phyloP scores from a whole-genome alignment of 1,140 invertebrate species.

The Sitobion miscanthi region DNA sequence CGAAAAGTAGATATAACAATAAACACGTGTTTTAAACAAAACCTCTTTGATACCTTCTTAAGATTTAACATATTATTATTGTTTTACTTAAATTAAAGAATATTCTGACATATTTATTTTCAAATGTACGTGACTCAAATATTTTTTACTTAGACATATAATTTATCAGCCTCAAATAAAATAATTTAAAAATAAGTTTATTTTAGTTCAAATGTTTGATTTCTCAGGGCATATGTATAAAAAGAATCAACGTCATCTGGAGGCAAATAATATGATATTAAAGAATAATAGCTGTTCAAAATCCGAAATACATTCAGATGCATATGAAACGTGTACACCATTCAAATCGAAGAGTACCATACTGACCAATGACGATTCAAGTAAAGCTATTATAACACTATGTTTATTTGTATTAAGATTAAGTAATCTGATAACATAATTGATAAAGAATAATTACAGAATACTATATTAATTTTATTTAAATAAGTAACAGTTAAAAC shows the following conservation, averaged over 20 bases:
- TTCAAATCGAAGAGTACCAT: constrained; percentile 49
- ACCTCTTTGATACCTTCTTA: too few relatives aligned
- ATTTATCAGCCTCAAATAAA: not conserved
- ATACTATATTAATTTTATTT: too few relatives aligned
- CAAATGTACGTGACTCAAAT: too few relatives aligned
- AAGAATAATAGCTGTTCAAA: constrained; percentile 47
- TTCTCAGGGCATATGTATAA: constrained; percentile 57
- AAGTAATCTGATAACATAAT: too few relatives aligned
- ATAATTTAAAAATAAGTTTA: not conserved
- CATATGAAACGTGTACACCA: constrained; percentile 43
- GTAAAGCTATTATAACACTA: not conserved
- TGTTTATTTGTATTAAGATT: too few relatives aligned
- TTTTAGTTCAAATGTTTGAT: not conserved
- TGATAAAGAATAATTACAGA: too few relatives aligned
- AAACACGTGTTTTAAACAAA: too few relatives aligned
- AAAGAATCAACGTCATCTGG: constrained; percentile 58
- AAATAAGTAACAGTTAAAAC: too few relatives aligned
- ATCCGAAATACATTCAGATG: not conserved
- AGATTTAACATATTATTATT: too few relatives aligned
- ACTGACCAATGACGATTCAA: constrained; percentile 38
- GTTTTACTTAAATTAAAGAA: too few relatives aligned
- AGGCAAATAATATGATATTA: constrained; percentile 48
- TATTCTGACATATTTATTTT: too few relatives aligned
- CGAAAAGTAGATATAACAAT: not conserved
- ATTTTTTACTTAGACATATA: too few relatives aligned